phyloP scores from a whole-genome alignment of 2,113 vertebrate species.

The Ictalurus punctatus region DNA sequence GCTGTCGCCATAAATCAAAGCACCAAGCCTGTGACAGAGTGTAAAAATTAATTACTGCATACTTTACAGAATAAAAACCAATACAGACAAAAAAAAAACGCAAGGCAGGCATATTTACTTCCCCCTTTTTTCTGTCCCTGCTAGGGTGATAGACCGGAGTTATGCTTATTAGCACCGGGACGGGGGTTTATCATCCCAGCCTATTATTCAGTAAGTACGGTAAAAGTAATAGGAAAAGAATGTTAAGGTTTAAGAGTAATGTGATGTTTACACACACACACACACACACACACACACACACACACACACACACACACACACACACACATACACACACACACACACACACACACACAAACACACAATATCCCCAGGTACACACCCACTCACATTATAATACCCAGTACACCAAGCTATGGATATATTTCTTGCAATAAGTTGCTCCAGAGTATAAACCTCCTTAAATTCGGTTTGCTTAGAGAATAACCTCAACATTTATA shows the following conservation, averaged over 20 bases:
- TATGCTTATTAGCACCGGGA: neutral
- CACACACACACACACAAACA: neutral
- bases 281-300: neutral
- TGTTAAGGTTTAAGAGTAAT: constrained; percentile 16
- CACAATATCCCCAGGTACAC: neutral
- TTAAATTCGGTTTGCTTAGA: constrained; percentile 5
- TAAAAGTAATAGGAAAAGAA: constrained; percentile 24
- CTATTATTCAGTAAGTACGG: constrained; percentile 13
- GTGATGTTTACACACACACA: neutral
- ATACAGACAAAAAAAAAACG: constrained; percentile 2
- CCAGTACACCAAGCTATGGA: neutral
- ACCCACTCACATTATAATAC: neutral
- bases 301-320: neutral
- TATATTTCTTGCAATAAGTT: constrained; percentile 6
- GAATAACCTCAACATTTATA: constrained; percentile 7
- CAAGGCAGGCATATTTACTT: constrained; percentile 15
- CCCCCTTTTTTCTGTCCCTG: neutral
- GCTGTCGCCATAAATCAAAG: constrained; percentile 24
- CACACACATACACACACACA: neutral
- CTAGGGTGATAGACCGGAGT: constrained; percentile 4
- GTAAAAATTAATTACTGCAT: constrained; percentile 30
- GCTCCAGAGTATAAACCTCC: neutral
- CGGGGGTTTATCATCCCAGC: neutral
- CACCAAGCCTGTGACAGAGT: constrained; percentile 1
- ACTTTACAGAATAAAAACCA: constrained; percentile 16